phyloP scores from a whole-genome alignment of 2,888 invertebrate genomes.

The Sceliomorpha sp. region DNA sequence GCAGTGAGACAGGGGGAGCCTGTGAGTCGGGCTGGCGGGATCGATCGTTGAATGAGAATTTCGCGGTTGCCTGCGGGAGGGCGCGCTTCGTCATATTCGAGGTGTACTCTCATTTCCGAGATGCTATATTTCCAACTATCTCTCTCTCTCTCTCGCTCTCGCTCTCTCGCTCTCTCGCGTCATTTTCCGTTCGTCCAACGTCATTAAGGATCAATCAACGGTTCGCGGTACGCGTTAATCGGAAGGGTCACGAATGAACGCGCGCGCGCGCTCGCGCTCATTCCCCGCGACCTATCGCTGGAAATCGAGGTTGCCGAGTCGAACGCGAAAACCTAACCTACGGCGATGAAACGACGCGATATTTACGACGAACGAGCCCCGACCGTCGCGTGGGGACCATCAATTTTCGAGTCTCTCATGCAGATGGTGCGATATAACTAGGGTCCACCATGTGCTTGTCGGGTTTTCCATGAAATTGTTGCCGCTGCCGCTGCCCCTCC shows the following conservation, averaged over 20 bases:
- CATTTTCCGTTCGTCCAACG: constrained; percentile 38
- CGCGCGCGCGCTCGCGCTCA: too few relatives aligned
- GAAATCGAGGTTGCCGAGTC: constrained; percentile 45
- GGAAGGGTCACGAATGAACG: constrained; percentile 38
- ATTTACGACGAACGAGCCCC: constrained; percentile 33
- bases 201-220: constrained; percentile 47
- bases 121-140: too few relatives aligned
- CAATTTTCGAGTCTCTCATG: constrained; percentile 48
- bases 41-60: too few relatives aligned
- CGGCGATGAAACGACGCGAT: constrained; percentile 29
- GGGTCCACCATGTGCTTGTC: too few relatives aligned
- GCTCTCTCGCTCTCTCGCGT: too few relatives aligned
- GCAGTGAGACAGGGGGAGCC: too few relatives aligned
- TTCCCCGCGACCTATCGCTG: constrained; percentile 38
- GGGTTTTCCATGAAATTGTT: constrained; percentile 32
- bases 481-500: too few relatives aligned
- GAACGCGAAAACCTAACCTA: constrained; percentile 35
- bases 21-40: too few relatives aligned
- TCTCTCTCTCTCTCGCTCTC: too few relatives aligned
- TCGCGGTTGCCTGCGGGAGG: constrained; percentile 1
- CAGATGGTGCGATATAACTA: constrained; percentile 31
- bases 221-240: constrained; percentile 36
- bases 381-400: constrained; percentile 38
- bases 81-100: constrained; percentile 2
- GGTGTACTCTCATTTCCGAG: constrained; percentile 28